phyloP scores from a whole-genome alignment of 2,888 invertebrate species.

The Chymomyza fuscimana region DNA sequence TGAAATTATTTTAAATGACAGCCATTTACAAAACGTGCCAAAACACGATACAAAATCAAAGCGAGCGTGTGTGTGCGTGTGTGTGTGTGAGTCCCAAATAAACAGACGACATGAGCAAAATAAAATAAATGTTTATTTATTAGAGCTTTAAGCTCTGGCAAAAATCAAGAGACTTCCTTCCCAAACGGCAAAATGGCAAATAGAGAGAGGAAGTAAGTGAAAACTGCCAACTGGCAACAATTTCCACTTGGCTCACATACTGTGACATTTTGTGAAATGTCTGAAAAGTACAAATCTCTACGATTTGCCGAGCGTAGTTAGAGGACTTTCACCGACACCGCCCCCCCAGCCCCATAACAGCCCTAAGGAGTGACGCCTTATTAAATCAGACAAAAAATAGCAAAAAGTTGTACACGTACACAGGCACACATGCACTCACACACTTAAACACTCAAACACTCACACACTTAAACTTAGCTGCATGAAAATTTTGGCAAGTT shows the following conservation, averaged over 20 bases:
- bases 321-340: constrained; percentile 7
- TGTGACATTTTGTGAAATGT: constrained; percentile 15
- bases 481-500: constrained; percentile 31
- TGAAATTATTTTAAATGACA: constrained; percentile 65
- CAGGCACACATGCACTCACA: neutral
- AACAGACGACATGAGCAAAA: constrained; percentile 19
- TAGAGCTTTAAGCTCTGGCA: constrained; percentile 16
- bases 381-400: constrained; percentile 41
- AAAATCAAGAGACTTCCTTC: constrained; percentile 8
- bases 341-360: no score
- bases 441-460: neutral
- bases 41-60: constrained; percentile 5
- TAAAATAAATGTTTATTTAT: constrained; percentile 59
- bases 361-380: constrained; percentile 28
- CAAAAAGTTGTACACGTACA: constrained; percentile 21
- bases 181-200: neutral
- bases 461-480: neutral
- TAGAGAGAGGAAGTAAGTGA: neutral
- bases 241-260: constrained; percentile 2
- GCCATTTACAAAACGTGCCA: constrained; percentile 53
- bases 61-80: neutral
- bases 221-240: neutral
- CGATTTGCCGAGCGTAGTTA: constrained; percentile 20
- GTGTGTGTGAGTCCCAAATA: neutral
- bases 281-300: constrained; percentile 35